These are phyloP conservation scores for Bicyclus anynana DNA, from an alignment of 1,140 invertebrate species.

Conservation along the genomic window DNA sequence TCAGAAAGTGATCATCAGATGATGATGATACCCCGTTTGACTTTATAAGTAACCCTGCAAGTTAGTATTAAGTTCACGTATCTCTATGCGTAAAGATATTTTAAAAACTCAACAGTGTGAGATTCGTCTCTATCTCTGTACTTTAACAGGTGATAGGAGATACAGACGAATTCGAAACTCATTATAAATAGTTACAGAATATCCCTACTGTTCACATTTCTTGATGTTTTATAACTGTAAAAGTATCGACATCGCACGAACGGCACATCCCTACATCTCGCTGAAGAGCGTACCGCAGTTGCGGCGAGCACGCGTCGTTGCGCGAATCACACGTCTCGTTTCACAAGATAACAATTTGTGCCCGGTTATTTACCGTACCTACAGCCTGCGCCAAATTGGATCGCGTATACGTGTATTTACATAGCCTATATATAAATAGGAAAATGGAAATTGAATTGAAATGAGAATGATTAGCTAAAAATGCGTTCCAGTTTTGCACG, in stretches of 20 bases:
- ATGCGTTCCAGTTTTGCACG: constrained; percentile 1
- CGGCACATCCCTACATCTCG: constrained; percentile 48
- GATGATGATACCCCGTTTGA: too few relatives aligned
- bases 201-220: too few relatives aligned
- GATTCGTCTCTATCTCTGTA: too few relatives aligned
- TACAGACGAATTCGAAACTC: too few relatives aligned
- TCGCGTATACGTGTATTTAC: constrained; percentile 24
- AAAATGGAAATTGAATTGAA: constrained; percentile 10
- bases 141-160: too few relatives aligned
- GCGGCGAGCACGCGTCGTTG: constrained; percentile 69
- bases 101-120: too few relatives aligned
- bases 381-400: constrained; percentile 64
- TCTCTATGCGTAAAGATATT: too few relatives aligned
- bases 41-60: too few relatives aligned
- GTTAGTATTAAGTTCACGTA: too few relatives aligned
- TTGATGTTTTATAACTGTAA: too few relatives aligned
- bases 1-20: too few relatives aligned
- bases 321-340: constrained; percentile 73
- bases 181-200: too few relatives aligned
- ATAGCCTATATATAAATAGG: constrained; percentile 19
- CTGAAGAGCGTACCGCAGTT: constrained; percentile 64
- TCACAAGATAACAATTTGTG: constrained; percentile 76
- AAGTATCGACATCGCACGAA: constrained; percentile 15
- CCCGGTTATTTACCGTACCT: constrained; percentile 59
- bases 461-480: constrained; percentile 20